These are phyloP conservation scores for Drosophila paranaensis DNA, from an alignment of 2,888 invertebrate species.

Conservation along the genomic window DNA sequence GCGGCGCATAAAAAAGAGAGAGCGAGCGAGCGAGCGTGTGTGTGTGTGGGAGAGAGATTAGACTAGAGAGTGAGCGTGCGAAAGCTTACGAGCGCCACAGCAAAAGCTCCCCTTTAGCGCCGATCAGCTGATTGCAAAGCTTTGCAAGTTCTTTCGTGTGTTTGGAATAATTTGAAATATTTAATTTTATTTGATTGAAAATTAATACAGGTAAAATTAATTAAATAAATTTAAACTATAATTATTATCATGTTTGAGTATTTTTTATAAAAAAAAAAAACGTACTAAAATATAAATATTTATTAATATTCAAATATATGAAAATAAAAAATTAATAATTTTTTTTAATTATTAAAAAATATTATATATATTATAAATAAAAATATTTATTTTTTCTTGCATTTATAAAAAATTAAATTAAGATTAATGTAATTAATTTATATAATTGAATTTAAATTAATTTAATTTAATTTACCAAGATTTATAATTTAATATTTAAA, in stretches of 20 bases:
- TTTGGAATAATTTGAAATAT: not conserved
- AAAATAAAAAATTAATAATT: not conserved
- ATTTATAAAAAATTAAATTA: too few species aligned
- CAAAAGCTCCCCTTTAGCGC: slow-evolving; percentile 32
- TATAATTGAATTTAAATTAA: too few species aligned
- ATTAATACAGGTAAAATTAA: not conserved
- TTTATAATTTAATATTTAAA: too few species aligned
- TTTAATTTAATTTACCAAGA: too few species aligned
- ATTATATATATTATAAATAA: not conserved
- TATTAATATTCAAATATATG: too few species aligned
- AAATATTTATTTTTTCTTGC: not conserved
- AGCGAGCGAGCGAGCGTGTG: not conserved
- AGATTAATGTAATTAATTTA: too few species aligned
- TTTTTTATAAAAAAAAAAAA: too few species aligned
- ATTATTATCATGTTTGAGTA: too few species aligned
- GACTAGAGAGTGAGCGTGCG: not conserved
- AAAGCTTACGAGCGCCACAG: slow-evolving; percentile 39
- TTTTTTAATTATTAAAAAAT: not conserved
- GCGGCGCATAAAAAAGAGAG: slow-evolving; percentile 3
- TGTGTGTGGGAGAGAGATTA: not conserved
- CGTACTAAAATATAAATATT: too few species aligned
- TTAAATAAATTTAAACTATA: too few species aligned
- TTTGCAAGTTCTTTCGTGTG: slow-evolving; percentile 15
- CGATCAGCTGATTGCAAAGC: slow-evolving; percentile 49
- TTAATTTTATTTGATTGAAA: too few species aligned